These are phyloP conservation scores for Scartelaos histophorus DNA, from an alignment of 2,113 vertebrate genomes.

Conservation along the genomic window DNA sequence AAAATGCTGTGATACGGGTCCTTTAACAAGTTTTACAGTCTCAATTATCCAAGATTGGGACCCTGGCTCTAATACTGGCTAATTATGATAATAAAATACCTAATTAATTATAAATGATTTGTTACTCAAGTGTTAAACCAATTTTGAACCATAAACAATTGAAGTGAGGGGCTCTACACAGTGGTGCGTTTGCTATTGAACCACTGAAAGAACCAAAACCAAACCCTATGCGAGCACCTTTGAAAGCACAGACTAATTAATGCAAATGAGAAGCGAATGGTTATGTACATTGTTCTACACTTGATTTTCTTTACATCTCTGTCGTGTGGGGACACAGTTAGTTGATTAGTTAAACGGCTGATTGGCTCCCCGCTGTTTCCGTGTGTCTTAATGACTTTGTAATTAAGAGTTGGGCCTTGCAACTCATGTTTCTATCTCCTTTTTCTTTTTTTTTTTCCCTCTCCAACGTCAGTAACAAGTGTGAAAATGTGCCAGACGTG, in stretches of 20 bases:
- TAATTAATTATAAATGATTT: not conserved
- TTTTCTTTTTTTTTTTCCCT: slow-evolving; percentile 10
- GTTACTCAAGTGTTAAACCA: not conserved
- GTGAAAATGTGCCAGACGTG: slow-evolving; percentile 50
- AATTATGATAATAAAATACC: not conserved
- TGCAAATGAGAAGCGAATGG: not conserved
- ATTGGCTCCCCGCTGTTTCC: not conserved
- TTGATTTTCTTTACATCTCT: slow-evolving; percentile 9
- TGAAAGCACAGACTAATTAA: not conserved
- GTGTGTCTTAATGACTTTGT: slow-evolving; percentile 15
- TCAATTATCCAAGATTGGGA: no score
- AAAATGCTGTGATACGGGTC: no score
- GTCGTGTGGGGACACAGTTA: slow-evolving; percentile 1
- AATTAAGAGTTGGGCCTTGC: slow-evolving; percentile 11
- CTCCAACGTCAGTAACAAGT: slow-evolving; percentile 21
- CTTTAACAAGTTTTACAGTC: no score
- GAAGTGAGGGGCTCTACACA: slow-evolving; percentile 20
- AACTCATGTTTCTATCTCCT: slow-evolving; percentile 26
- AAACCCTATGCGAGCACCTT: not conserved
- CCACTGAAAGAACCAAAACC: not conserved
- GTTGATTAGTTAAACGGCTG: slow-evolving; percentile 3
- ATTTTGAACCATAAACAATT: slow-evolving; percentile 12
- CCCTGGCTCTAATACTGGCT: not conserved
- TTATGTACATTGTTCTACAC: not conserved
- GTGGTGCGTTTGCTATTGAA: not conserved